Evolutionary conservation across 2,888 invertebrate species (phyloP).

Genomic region (Drosophila sordidula): DNA sequence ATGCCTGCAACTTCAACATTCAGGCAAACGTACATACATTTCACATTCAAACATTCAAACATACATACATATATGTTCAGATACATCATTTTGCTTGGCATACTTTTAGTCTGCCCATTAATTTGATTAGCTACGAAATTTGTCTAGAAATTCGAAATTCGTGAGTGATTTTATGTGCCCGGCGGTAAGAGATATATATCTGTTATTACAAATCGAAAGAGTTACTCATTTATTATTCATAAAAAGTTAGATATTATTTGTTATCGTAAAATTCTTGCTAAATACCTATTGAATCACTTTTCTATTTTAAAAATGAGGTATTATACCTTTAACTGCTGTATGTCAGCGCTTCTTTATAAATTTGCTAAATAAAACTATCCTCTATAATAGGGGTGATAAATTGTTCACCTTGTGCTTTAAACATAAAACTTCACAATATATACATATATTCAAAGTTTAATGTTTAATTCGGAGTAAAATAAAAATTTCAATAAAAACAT

Average conservation of each 20-base stretch:
- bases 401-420: too few species aligned
- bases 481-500: too few species aligned
- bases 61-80: neutral
- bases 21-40: neutral
- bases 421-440: too few species aligned
- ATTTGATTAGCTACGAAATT: neutral
- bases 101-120: conserved; percentile 50
- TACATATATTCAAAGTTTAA: too few species aligned
- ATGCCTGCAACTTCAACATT: conserved; percentile 50
- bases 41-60: neutral
- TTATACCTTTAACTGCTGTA: neutral
- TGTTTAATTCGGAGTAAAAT: too few species aligned
- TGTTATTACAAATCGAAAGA: too few species aligned
- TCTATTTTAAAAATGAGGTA: too few species aligned
- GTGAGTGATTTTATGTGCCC: neutral
- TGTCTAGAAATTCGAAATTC: neutral
- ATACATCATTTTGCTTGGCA: conserved; percentile 28
- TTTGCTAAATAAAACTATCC: too few species aligned
- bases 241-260: too few species aligned
- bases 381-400: too few species aligned
- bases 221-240: too few species aligned
- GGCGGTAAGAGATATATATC: neutral
- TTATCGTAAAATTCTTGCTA: neutral
- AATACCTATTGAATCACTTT: neutral
- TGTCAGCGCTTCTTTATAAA: too few species aligned